Percentiles rank a stretch among this genome's conserved stretches.
Evolutionary conservation across 2,113 vertebrate species (phyloP).

Genomic region (Tachycineta bicolor): DNA sequence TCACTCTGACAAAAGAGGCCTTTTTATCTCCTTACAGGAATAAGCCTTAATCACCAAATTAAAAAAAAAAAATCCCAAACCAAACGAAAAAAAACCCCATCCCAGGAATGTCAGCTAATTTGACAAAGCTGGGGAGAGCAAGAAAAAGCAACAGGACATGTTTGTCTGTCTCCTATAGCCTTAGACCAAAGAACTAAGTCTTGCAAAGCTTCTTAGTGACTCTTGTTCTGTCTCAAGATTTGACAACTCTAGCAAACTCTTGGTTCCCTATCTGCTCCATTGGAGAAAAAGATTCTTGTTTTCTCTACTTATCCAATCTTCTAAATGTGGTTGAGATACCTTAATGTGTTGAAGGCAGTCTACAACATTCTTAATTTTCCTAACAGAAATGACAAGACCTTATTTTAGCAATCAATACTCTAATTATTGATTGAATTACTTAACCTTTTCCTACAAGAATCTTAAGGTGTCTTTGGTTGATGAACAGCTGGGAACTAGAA

Average conservation of each 20-base stretch:
- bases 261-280: background rate
- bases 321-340: background rate
- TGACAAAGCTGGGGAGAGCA: background rate
- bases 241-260: background rate
- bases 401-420: background rate
- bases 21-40: background rate
- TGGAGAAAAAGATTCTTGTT: background rate
- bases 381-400: background rate
- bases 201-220: background rate
- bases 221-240: background rate
- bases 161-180: background rate
- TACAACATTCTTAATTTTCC: background rate
- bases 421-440: background rate
- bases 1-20: background rate
- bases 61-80: background rate
- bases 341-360: background rate
- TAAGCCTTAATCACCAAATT: background rate
- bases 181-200: background rate
- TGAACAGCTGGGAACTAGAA: background rate
- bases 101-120: background rate
- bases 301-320: background rate
- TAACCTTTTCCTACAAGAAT: background rate
- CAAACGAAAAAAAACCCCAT: background rate
- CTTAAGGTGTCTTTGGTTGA: background rate
- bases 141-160: background rate